phyloP scores from a whole-genome alignment of 2,797 vertebrate species.

The Neosalanx taihuensis region DNA sequence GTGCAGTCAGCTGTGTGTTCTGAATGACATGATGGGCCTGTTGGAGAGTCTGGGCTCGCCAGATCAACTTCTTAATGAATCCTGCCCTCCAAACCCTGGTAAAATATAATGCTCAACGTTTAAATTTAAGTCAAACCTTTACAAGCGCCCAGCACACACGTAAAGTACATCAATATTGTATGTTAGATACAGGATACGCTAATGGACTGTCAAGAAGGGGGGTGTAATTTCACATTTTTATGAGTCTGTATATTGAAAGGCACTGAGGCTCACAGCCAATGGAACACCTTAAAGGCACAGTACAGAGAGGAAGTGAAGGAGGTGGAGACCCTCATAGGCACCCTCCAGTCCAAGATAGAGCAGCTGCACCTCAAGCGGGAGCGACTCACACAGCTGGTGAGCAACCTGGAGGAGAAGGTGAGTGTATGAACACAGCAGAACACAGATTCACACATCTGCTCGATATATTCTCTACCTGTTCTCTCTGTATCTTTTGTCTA shows the following conservation, averaged over 20 bases:
- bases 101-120: background rate
- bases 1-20: constrained; percentile 67
- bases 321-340: constrained; percentile 54
- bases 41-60: constrained; percentile 60
- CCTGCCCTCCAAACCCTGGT: constrained; percentile 59
- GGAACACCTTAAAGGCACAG: constrained; percentile 70
- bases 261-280: constrained; percentile 50
- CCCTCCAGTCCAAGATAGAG: constrained; percentile 48
- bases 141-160: background rate
- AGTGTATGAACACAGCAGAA: background rate
- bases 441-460: background rate
- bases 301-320: constrained; percentile 46
- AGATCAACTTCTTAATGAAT: constrained; percentile 56
- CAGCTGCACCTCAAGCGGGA: constrained; percentile 51
- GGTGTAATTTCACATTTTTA: no score
- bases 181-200: no score
- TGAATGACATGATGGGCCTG: constrained; percentile 69
- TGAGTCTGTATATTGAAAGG: constrained; percentile 39
- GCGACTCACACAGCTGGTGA: constrained; percentile 51
- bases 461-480: background rate
- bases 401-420: constrained; percentile 57
- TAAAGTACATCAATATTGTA: background rate
- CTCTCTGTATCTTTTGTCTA: background rate
- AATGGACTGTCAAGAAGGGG: no score
- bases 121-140: background rate